Evolutionary conservation across 2,797 vertebrate genomes (phyloP).

Genomic region (Xiphorhynchus erythropygius): DNA sequence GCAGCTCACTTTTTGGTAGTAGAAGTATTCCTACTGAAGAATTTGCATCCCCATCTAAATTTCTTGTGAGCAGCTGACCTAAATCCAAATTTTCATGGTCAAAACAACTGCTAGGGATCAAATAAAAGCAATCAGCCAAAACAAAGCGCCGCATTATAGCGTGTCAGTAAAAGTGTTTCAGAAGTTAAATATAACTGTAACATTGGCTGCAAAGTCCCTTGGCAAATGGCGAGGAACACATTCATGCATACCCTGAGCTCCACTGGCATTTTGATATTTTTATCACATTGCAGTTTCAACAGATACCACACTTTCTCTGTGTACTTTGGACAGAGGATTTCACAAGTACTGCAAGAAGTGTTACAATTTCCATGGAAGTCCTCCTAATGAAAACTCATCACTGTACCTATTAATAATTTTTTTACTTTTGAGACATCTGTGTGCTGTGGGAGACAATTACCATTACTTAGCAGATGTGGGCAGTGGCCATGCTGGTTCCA

Average conservation of each 20-base stretch:
- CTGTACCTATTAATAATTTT: neutral
- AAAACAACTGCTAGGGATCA: constrained; percentile 47
- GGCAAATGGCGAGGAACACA: neutral
- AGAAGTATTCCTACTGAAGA: neutral
- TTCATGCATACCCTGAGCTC: neutral
- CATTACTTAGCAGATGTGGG: neutral
- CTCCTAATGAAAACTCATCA: neutral
- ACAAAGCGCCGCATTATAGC: neutral
- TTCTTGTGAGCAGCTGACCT: constrained; percentile 48
- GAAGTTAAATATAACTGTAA: neutral
- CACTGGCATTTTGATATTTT: constrained; percentile 36
- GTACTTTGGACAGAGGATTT: neutral
- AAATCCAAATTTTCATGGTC: constrained; percentile 22
- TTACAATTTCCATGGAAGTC: neutral
- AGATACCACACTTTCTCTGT: neutral
- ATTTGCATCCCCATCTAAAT: neutral
- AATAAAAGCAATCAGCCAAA: constrained; percentile 11
- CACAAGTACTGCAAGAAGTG: neutral
- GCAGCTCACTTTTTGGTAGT: neutral
- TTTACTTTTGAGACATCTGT: neutral
- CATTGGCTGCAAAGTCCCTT: neutral
- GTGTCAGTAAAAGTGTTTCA: neutral
- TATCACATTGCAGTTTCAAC: constrained; percentile 22
- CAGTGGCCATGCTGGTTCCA: neutral
- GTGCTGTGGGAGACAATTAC: neutral